These are phyloP conservation scores for Drosophila rellima DNA, from an alignment of 2,888 invertebrate genomes.

Conservation along the genomic window DNA sequence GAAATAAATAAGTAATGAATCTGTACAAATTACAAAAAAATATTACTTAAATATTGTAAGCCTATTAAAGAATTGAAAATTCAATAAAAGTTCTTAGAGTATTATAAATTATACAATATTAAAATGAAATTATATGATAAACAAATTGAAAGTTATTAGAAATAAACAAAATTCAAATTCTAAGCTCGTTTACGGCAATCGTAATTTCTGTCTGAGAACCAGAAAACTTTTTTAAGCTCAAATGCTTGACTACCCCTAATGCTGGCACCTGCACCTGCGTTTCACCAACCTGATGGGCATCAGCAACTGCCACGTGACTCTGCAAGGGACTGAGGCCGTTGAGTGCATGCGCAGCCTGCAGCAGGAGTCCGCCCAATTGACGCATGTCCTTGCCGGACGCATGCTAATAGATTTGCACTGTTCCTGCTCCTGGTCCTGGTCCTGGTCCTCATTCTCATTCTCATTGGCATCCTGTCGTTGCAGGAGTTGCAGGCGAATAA, in stretches of 20 bases:
- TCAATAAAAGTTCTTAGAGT: too few relatives aligned
- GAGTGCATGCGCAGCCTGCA: conserved; percentile 56
- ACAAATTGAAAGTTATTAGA: too few relatives aligned
- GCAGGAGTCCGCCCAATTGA: conserved; percentile 39
- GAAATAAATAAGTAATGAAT: too few relatives aligned
- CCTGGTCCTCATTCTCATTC: neutral
- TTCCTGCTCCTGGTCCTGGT: conserved; percentile 1
- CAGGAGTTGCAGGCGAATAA: conserved; percentile 28
- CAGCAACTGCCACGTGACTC: conserved; percentile 22
- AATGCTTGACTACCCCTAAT: conserved; percentile 41
- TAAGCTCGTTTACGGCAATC: too few relatives aligned
- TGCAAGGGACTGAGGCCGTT: conserved; percentile 32
- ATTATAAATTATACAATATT: neutral
- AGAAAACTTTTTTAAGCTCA: neutral
- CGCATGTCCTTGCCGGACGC: conserved; percentile 51
- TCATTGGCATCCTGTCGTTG: neutral
- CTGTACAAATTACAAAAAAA: too few relatives aligned
- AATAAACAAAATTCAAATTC: too few relatives aligned
- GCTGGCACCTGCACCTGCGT: conserved; percentile 40
- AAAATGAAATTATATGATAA: neutral
- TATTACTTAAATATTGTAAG: too few relatives aligned
- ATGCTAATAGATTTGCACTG: conserved; percentile 72
- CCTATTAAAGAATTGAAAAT: too few relatives aligned
- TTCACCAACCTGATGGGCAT: conserved; percentile 23
- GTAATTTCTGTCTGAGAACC: too few relatives aligned